phyloP scores from a whole-genome alignment of 1,140 invertebrate genomes.

The Palaemon carinicauda region DNA sequence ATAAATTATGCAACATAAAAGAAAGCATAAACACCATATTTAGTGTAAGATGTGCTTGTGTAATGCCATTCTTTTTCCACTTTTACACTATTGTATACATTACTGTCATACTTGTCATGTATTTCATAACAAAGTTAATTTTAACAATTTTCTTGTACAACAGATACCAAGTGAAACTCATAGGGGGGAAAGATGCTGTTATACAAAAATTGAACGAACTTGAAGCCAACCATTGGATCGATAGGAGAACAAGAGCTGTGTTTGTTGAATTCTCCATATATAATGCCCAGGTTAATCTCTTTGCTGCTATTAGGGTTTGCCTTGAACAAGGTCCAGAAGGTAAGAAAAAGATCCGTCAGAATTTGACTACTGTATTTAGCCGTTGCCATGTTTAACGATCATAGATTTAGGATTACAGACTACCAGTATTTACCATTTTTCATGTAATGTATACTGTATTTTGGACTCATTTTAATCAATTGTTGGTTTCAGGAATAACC shows the following conservation, averaged over 20 bases:
- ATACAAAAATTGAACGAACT: constrained; percentile 63
- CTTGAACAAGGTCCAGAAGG: constrained; percentile 63
- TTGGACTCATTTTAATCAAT: no score
- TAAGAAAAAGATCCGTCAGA: constrained; percentile 52
- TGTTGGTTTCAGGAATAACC: no score
- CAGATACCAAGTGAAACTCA: constrained; percentile 68
- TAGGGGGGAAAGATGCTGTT: constrained; percentile 64
- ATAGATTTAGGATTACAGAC: background rate
- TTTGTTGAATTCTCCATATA: constrained; percentile 71
- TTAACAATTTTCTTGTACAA: constrained; percentile 60
- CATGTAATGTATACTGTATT: background rate
- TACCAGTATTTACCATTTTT: background rate
- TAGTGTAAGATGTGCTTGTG: no score
- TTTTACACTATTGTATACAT: no score
- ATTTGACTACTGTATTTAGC: background rate
- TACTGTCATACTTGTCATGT: background rate
- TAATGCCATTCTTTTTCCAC: no score
- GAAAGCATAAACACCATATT: no score
- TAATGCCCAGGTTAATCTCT: constrained; percentile 66
- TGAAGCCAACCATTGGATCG: constrained; percentile 68
- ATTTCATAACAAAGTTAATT: no score
- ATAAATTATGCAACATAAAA: no score
- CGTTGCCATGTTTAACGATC: background rate
- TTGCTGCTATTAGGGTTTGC: constrained; percentile 59
- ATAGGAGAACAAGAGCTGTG: constrained; percentile 69